Base-by-base conservation (phyloP, 2,113 vertebrate species). In the Callospermophilus lateralis region DNA sequence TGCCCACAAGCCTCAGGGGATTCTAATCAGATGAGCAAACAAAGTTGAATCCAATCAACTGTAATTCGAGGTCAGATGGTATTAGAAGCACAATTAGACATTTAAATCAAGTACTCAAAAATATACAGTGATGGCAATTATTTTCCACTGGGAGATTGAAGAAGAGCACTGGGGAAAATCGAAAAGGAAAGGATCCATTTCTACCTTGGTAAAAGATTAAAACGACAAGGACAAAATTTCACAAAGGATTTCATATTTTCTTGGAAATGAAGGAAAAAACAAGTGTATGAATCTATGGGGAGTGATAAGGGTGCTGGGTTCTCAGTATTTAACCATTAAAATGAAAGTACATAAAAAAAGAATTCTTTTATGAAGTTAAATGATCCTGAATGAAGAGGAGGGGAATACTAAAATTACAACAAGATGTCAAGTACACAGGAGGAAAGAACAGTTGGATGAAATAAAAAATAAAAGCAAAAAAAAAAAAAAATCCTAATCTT, bases 261-360 rank as follows among this genome's bases (percentile, higher is more conserved):
- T 87, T 30, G 20, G 22, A 91, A 84, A 45, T 8, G 26, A 73
- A 58, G 76, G 24, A 45, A 88, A 28, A 78, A 83, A 39, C 4
- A 48, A 61, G 28, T 39, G n/a, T 78, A 51, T 32, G 24, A 78
- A 51, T 55, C 39, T 89, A 78, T 81, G 79, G 51, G 45, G 24
- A 90, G 32, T 26, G 53, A 72, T 19, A 45, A 81, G 48, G 55
- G 16, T 24, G 17, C 24, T 55, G 8, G 26, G 6, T 58, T 94
- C 65, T 95, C 26, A 84, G 58, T 55, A 68, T 78, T 92, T 74
- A 87, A 79, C 42, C 94, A 67, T 67, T 92, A 45, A 65, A 83
- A 85, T 28, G 12, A 84, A 89, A 77, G 8, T 15, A 68, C 4
- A 48, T 28, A 83, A 81, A 84, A 84, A 94, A 79, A 12, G 22